These are phyloP conservation scores for Oncopeltus fasciatus DNA, from an alignment of 1,140 invertebrate species.

Conservation along the genomic window DNA sequence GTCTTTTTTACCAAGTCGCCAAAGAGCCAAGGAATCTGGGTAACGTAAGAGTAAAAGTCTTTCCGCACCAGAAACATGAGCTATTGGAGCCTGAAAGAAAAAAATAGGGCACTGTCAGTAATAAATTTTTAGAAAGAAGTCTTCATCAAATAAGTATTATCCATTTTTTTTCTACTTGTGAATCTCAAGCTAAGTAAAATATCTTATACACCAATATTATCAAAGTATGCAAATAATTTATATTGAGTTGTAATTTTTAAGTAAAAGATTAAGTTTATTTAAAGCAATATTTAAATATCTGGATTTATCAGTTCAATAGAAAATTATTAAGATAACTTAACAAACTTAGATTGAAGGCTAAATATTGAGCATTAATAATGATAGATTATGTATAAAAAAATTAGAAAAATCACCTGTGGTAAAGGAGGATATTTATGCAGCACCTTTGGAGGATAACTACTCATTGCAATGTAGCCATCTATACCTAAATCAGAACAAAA, in stretches of 20 bases:
- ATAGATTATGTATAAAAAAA: no score
- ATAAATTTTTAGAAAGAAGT: background rate
- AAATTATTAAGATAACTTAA: no score
- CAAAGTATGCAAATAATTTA: no score
- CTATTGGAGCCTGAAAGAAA: background rate
- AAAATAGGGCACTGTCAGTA: background rate
- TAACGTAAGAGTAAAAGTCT: slow-evolving; percentile 53
- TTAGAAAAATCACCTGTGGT: slow-evolving; percentile 33
- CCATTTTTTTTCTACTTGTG: no score
- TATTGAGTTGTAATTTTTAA: no score
- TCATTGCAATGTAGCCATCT: slow-evolving; percentile 57
- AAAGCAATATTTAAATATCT: no score
- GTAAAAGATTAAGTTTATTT: no score
- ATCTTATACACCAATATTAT: no score
- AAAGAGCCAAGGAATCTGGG: slow-evolving; percentile 45
- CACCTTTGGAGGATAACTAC: slow-evolving; percentile 45
- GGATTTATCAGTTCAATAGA: no score
- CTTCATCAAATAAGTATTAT: background rate
- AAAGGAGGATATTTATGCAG: slow-evolving; percentile 56
- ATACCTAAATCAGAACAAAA: slow-evolving; percentile 32
- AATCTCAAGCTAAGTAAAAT: no score
- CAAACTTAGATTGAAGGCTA: no score
- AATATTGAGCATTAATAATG: no score
- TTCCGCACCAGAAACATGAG: slow-evolving; percentile 30
- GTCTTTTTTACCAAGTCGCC: slow-evolving; percentile 31